Conservation (phyloP, 1,140 invertebrate genomes). For the Dicyema japonicum region DNA sequence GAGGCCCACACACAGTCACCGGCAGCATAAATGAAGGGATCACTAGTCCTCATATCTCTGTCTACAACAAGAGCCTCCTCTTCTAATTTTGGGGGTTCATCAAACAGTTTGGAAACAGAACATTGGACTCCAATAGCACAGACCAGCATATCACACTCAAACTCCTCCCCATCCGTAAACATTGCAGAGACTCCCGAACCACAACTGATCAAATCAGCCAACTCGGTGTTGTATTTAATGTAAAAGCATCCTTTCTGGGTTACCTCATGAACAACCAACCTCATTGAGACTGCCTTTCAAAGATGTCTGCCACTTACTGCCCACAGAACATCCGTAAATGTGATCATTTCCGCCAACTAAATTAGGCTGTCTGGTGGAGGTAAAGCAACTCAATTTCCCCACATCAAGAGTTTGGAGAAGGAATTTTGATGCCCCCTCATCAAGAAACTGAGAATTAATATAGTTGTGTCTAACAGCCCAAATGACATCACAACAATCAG, state of each 20-base stretch:
- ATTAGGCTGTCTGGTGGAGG: too few relatives aligned
- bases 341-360: too few relatives aligned
- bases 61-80: slow-evolving; percentile 41
- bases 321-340: too few relatives aligned
- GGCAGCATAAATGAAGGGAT: slow-evolving; percentile 49
- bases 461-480: slow-evolving; percentile 73
- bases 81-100: slow-evolving; percentile 5
- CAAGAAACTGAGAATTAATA: slow-evolving; percentile 62
- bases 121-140: slow-evolving; percentile 91
- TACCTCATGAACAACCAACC: too few relatives aligned
- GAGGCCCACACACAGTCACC: slow-evolving; percentile 66
- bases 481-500: slow-evolving; percentile 43
- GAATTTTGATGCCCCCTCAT: slow-evolving; percentile 71
- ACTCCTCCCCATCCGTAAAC: slow-evolving; percentile 36
- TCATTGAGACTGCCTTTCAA: slow-evolving; percentile 5
- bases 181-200: slow-evolving; percentile 36
- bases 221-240: too few relatives aligned
- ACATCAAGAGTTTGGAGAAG: too few relatives aligned
- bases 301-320: slow-evolving; percentile 7
- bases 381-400: too few relatives aligned
- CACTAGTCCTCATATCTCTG: slow-evolving; percentile 44
- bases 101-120: too few relatives aligned
- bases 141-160: slow-evolving; percentile 57
- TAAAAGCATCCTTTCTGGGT: too few relatives aligned
- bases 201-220: too few relatives aligned